phyloP scores from a whole-genome alignment of 2,113 vertebrate genomes.

The Cnemophilus loriae region DNA sequence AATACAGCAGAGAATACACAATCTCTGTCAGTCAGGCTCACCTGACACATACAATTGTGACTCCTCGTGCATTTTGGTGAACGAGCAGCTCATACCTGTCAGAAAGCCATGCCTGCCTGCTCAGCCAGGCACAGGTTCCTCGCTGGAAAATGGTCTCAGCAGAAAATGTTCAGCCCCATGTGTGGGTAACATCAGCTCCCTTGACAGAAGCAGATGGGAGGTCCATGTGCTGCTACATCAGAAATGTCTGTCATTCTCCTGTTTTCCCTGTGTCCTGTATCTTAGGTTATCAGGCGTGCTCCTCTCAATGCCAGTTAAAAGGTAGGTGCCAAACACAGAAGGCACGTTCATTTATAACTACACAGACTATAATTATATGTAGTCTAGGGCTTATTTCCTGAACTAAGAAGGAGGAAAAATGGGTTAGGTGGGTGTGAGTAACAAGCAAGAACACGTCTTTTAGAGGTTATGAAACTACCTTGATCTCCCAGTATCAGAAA shows the following conservation, averaged over 20 bases:
- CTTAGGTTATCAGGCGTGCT: conserved; percentile 11
- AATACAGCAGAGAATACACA: not conserved
- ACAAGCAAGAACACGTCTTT: conserved; percentile 21
- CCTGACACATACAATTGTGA: not conserved
- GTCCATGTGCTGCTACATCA: conserved; percentile 19
- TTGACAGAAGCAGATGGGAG: conserved; percentile 21
- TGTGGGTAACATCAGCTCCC: not conserved
- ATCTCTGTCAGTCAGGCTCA: not conserved
- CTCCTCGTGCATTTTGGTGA: not conserved
- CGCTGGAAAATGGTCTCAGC: not conserved
- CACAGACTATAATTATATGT: conserved; percentile 49
- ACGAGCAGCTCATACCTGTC: not conserved
- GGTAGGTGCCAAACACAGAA: conserved; percentile 41
- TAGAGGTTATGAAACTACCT: conserved; percentile 41
- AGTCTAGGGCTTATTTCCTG: conserved; percentile 47
- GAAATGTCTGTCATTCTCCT: not conserved
- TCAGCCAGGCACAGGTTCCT: not conserved
- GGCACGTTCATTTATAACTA: conserved; percentile 49
- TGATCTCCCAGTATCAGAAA: not conserved
- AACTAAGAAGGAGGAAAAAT: conserved; percentile 41
- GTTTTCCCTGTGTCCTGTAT: not conserved
- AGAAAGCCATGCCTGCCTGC: not conserved
- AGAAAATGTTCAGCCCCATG: not conserved
- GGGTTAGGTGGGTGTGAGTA: conserved; percentile 52
- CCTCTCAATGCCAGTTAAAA: conserved; percentile 33